phyloP scores from a whole-genome alignment of 2,797 vertebrate species.

The Gymnopithys bicolor region DNA sequence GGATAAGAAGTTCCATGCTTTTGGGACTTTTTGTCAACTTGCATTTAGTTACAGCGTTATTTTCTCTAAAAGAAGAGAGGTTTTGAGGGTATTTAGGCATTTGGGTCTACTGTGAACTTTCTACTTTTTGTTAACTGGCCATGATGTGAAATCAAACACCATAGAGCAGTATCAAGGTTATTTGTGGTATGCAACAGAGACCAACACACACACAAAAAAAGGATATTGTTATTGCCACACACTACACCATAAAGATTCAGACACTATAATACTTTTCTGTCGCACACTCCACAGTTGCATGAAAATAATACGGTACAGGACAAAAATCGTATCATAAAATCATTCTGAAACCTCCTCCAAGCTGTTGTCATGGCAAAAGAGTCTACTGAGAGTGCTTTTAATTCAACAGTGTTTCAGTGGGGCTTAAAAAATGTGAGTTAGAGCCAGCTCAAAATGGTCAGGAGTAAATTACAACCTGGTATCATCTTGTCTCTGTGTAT shows the following conservation, averaged over 20 bases:
- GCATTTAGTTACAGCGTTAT: background rate
- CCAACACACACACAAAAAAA: background rate
- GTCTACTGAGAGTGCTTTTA: slow-evolving; percentile 27
- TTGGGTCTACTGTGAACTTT: background rate
- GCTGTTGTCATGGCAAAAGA: slow-evolving; percentile 39
- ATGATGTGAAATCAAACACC: background rate
- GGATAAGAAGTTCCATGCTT: background rate
- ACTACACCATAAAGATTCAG: background rate
- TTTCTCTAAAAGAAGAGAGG: background rate
- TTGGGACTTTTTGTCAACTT: background rate
- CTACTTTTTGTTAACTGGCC: background rate
- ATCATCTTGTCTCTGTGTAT: background rate
- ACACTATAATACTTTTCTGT: background rate
- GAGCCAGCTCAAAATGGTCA: background rate
- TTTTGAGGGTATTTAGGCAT: background rate
- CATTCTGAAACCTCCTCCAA: background rate
- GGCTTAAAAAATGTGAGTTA: background rate
- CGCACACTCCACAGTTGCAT: background rate
- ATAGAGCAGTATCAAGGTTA: background rate
- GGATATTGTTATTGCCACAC: background rate
- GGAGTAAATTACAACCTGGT: background rate
- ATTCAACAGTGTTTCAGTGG: background rate
- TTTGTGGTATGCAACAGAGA: background rate
- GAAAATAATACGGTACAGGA: background rate
- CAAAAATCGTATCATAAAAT: background rate